phyloP scores from a whole-genome alignment of 2,888 invertebrate genomes.

The Brachylomia viminalis region DNA sequence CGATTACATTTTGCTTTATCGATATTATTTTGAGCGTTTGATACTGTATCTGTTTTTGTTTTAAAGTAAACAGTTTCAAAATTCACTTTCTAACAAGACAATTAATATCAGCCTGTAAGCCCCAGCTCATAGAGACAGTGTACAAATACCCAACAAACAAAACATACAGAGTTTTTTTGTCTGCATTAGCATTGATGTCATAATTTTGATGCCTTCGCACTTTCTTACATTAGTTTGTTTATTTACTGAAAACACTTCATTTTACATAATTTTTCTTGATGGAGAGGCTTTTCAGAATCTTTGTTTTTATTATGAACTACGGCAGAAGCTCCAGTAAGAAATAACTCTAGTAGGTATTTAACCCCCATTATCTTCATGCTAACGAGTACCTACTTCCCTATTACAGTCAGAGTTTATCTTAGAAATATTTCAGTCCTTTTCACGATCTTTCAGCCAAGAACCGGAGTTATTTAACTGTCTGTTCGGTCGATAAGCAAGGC shows the following conservation, averaged over 20 bases:
- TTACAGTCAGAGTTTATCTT: conserved; percentile 49
- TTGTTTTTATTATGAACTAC: not conserved
- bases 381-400: conserved; percentile 27
- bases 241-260: not conserved
- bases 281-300: not conserved
- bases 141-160: not conserved
- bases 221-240: no score
- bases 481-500: conserved; percentile 66
- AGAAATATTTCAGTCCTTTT: conserved; percentile 59
- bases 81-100: not conserved
- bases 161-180: not conserved
- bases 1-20: conserved; percentile 48
- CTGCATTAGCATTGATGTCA: no score
- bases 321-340: not conserved
- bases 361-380: conserved; percentile 7
- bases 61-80: not conserved
- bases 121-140: not conserved
- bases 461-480: conserved; percentile 61
- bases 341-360: not conserved
- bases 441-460: conserved; percentile 44
- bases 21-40: conserved; percentile 30
- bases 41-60: not conserved
- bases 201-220: not conserved
- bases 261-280: not conserved
- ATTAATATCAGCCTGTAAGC: not conserved